Base-by-base conservation (phyloP, 2,888 invertebrate genomes). In the Tenodera sinensis region DNA sequence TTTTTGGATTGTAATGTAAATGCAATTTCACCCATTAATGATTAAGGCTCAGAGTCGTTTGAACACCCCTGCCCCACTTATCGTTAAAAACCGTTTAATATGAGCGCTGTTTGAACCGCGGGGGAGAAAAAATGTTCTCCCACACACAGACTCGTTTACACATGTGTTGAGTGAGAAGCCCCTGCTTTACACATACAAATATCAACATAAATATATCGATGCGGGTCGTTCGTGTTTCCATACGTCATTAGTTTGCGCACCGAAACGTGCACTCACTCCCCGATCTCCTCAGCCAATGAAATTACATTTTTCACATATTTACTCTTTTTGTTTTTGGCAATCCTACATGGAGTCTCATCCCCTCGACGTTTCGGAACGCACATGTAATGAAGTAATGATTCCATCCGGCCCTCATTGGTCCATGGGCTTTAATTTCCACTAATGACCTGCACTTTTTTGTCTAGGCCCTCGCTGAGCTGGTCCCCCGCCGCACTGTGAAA, bases 391-490 rank as follows among this genome's bases (percentile, higher is more conserved):
- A 87, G 87, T 87, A 82, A 82, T 81, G 87, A 87, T 87, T 71
- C 87, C n/a, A 86, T 86, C 81, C 28, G 47, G 28, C 54, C 20
- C 34, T 27, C 87, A 87, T 83, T 88, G 83, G 88, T 47, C 88
- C 34, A 88, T 47, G 88, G 83, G 83, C 82, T 88, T 34, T 88
- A 88, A 88, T 88, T 88, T 83, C 88, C 88, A 27, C 83, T 88
- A 88, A 88, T 88, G 88, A 88, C 83, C 83, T 82, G 82, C 34
- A 88, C 83, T 88, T 88, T 88, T 88, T 81, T 83, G 20, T 82
- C 54, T 82, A 28, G 71, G 82, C 15, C 3, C 54, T 71, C 15
- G 54, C 54, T 6, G 54, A 71, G 82, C 54, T 42, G n/a, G 83
- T 83, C 83, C 83, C 83, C 42, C 28, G 83, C 88, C 83, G 47